These are phyloP conservation scores for Actinia tenebrosa DNA, from an alignment of 64 coral and sea anemone genomes.

Conservation along the genomic window DNA sequence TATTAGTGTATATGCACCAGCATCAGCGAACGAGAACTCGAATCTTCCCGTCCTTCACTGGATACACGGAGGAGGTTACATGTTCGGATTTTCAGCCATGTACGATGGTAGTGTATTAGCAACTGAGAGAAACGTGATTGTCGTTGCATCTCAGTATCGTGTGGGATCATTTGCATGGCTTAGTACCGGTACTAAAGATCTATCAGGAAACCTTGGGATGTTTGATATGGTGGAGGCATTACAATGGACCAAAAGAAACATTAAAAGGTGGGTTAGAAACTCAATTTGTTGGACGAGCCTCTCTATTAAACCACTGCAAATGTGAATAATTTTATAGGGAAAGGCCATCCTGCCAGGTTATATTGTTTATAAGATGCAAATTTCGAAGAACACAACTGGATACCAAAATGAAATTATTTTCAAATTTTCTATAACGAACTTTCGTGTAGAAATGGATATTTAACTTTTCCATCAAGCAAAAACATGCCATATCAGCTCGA, in stretches of 20 bases:
- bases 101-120: background rate
- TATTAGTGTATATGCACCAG: background rate
- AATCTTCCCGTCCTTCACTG: background rate
- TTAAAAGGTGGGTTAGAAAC: background rate
- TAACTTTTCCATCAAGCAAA: too few species aligned
- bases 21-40: background rate
- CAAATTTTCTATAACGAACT: too few species aligned
- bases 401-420: too few species aligned
- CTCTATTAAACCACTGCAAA: too few species aligned
- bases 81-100: background rate
- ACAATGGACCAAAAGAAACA: conserved; percentile 16
- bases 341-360: too few species aligned
- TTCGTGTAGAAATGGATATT: too few species aligned
- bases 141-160: background rate
- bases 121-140: background rate
- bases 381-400: too few species aligned
- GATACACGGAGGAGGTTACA: background rate
- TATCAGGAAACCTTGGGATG: conserved; percentile 19
- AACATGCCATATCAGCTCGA: too few species aligned
- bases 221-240: conserved; percentile 22
- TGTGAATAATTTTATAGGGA: too few species aligned
- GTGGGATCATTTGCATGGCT: background rate
- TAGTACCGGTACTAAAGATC: background rate
- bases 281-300: too few species aligned
- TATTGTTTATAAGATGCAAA: too few species aligned